Evolutionary conservation across 2,797 vertebrate species (phyloP).

Genomic region (Acrossocheilus wenchowensis): DNA sequence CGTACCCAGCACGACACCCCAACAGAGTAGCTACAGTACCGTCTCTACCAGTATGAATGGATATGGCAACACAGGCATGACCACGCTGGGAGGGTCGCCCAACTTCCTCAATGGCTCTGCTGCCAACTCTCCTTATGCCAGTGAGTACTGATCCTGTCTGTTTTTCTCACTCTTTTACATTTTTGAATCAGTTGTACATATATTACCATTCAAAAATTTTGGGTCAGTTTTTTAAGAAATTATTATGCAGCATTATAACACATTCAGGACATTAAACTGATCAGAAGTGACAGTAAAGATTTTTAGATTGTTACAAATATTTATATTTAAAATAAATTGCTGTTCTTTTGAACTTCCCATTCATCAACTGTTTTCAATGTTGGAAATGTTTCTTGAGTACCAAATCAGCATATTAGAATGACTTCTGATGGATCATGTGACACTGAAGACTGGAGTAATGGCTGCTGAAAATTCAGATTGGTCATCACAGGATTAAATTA

Average conservation of each 20-base stretch:
- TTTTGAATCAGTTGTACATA: background rate
- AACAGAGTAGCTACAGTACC: conserved; percentile 96
- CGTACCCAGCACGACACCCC: conserved; percentile 96
- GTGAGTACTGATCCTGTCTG: conserved; percentile 79
- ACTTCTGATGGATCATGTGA: background rate
- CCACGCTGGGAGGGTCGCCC: conserved; percentile 94
- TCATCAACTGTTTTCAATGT: background rate
- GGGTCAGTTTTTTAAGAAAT: no score
- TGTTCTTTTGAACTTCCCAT: background rate
- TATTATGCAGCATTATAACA: background rate
- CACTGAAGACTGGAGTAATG: background rate
- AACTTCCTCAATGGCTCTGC: conserved; percentile 98
- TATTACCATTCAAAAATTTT: no score
- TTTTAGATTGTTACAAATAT: background rate
- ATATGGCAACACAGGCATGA: conserved; percentile 92
- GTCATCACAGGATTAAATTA: no score
- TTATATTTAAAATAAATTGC: background rate
- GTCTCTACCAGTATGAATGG: conserved; percentile 98
- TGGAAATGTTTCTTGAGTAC: background rate
- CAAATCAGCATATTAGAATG: background rate
- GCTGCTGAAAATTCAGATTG: no score
- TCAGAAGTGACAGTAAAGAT: background rate
- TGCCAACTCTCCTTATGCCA: conserved; percentile 99
- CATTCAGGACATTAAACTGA: background rate
- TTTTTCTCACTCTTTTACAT: background rate